Evolutionary conservation across 2,797 vertebrate species (phyloP).

Genomic region (Orestias chungarensis): DNA sequence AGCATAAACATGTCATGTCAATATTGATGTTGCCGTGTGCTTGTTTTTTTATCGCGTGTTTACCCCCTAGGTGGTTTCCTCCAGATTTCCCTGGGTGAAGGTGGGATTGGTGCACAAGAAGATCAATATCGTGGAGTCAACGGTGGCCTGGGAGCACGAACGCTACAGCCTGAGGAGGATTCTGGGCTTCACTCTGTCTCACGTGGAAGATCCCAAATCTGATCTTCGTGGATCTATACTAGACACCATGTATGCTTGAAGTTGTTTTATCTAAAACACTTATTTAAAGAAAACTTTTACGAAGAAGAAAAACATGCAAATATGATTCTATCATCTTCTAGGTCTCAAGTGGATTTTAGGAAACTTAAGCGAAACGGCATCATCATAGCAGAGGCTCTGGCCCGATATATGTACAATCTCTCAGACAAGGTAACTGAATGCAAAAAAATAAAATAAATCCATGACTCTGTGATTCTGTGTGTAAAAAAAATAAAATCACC

Average conservation of each 20-base stretch:
- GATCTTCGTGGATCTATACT: slow-evolving; percentile 77
- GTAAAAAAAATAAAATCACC: not conserved
- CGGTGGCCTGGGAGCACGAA: slow-evolving; percentile 84
- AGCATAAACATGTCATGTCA: not conserved
- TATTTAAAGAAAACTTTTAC: not conserved
- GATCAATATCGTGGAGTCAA: slow-evolving; percentile 82
- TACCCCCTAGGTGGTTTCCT: slow-evolving; percentile 74
- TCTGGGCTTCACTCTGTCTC: slow-evolving; percentile 82
- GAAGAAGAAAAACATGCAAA: not conserved
- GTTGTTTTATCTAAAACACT: not conserved
- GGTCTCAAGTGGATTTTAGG: slow-evolving; percentile 79
- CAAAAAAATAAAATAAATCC: not conserved
- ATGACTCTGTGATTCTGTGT: not conserved
- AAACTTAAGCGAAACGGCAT: slow-evolving; percentile 81
- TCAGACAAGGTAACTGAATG: slow-evolving; percentile 77
- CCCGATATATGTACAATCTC: slow-evolving; percentile 81
- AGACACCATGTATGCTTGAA: slow-evolving; percentile 74
- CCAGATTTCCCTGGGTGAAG: slow-evolving; percentile 80
- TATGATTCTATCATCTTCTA: slow-evolving; percentile 31
- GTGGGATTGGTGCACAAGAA: slow-evolving; percentile 83
- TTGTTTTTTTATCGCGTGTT: slow-evolving; percentile 1
- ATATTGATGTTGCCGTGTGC: not conserved
- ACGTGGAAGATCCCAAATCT: slow-evolving; percentile 77
- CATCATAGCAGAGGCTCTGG: slow-evolving; percentile 81
- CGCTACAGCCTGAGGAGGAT: slow-evolving; percentile 80